These are phyloP conservation scores for Pantherophis vulpinus DNA, from an alignment of 2,797 vertebrate genomes.

Conservation along the genomic window DNA sequence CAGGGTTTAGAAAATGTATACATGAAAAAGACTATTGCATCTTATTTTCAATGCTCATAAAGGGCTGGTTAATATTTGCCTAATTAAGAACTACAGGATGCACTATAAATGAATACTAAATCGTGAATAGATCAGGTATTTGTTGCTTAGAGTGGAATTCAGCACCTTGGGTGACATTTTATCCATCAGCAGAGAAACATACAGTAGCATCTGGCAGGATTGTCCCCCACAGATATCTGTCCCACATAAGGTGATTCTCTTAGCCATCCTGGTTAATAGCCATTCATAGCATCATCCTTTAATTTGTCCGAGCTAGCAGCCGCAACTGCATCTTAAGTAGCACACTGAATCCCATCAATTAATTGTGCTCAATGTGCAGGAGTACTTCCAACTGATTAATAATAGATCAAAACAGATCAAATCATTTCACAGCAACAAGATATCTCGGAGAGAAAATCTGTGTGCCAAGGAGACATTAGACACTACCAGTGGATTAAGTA, in stretches of 20 bases:
- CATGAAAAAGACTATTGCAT: background rate
- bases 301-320: background rate
- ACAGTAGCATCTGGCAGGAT: background rate
- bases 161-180: background rate
- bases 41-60: background rate
- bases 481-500: background rate
- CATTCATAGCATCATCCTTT: background rate
- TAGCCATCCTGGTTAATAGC: background rate
- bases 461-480: background rate
- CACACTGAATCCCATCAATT: background rate
- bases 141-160: background rate
- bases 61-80: background rate
- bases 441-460: background rate
- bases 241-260: background rate
- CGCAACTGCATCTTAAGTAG: background rate
- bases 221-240: background rate
- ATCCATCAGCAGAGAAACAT: background rate
- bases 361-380: background rate
- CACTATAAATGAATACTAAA: background rate
- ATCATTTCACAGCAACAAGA: background rate
- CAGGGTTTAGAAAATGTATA: background rate
- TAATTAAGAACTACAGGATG: background rate
- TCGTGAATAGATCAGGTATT: background rate
- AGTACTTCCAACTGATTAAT: constrained; percentile 13
- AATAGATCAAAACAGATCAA: background rate